A percentile compares a stretch with the other conserved stretches of the same genome.
Evolutionary conservation across 2,113 vertebrate genomes (phyloP).

Genomic region (Nematolebias whitei): DNA sequence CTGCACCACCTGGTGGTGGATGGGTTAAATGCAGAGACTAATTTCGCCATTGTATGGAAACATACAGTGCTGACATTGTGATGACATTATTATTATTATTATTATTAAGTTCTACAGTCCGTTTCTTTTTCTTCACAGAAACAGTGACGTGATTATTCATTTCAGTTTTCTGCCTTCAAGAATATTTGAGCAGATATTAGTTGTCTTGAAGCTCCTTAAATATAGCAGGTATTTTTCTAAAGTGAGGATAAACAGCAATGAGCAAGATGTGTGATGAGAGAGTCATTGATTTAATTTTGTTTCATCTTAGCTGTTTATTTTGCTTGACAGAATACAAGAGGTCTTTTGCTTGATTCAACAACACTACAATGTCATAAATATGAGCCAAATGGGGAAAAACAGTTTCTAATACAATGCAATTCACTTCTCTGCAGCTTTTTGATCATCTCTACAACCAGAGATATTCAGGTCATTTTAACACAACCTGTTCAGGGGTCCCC

Average conservation of each 20-base stretch:
- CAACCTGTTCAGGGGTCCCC: constrained; percentile 41
- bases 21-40: too few relatives aligned
- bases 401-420: background rate
- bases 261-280: background rate
- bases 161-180: background rate
- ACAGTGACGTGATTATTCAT: too few relatives aligned
- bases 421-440: background rate
- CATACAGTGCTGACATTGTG: too few relatives aligned
- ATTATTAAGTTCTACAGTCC: too few relatives aligned
- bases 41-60: too few relatives aligned
- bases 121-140: too few relatives aligned
- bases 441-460: background rate
- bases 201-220: background rate
- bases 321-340: constrained; percentile 21
- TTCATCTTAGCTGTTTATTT: background rate
- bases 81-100: too few relatives aligned
- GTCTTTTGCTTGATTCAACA: constrained; percentile 5
- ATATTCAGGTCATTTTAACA: constrained; percentile 24
- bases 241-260: background rate
- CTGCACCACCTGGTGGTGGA: too few relatives aligned
- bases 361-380: background rate
- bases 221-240: background rate
- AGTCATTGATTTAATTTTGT: background rate
- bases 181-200: background rate
- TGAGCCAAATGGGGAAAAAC: background rate